phyloP scores from a whole-genome alignment of 2,888 invertebrate species.

The Silvanus unidentatus region DNA sequence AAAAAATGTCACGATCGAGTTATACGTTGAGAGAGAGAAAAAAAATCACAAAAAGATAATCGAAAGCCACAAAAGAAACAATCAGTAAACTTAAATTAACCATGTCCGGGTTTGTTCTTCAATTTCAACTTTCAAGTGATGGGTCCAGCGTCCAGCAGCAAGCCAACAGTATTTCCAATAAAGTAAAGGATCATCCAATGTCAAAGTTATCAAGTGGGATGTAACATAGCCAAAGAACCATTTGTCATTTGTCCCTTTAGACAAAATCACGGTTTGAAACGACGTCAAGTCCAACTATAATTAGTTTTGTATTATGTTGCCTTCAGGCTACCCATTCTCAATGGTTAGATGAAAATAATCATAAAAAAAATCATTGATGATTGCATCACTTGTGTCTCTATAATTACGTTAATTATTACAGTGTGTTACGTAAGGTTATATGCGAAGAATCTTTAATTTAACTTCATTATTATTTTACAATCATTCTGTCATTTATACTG shows the following conservation, averaged over 20 bases:
- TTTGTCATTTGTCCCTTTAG: constrained; percentile 43
- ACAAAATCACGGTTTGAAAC: constrained; percentile 37
- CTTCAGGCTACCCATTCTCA: constrained; percentile 28
- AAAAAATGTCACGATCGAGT: no score
- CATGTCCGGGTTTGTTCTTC: constrained; percentile 24
- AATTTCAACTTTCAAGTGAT: no score
- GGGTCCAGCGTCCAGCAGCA: no score
- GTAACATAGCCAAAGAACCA: constrained; percentile 30
- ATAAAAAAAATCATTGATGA: constrained; percentile 30
- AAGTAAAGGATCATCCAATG: constrained; percentile 25
- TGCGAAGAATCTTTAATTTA: constrained; percentile 37
- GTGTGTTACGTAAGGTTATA: constrained; percentile 34
- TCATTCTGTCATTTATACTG: constrained; percentile 19
- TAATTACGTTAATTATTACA: constrained; percentile 38
- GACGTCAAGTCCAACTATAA: constrained; percentile 40
- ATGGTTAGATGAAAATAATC: constrained; percentile 26
- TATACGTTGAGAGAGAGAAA: no score
- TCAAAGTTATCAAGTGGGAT: constrained; percentile 29
- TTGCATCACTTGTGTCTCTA: constrained; percentile 39
- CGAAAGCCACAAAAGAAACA: no score
- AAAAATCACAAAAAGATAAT: no score
- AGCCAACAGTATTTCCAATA: constrained; percentile 28
- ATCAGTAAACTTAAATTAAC: constrained; percentile 16
- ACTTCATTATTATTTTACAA: constrained; percentile 27
- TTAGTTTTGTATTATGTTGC: constrained; percentile 36